These are phyloP conservation scores for Caenorhabditis sinica DNA, from an alignment of 2,888 invertebrate species.

Conservation along the genomic window DNA sequence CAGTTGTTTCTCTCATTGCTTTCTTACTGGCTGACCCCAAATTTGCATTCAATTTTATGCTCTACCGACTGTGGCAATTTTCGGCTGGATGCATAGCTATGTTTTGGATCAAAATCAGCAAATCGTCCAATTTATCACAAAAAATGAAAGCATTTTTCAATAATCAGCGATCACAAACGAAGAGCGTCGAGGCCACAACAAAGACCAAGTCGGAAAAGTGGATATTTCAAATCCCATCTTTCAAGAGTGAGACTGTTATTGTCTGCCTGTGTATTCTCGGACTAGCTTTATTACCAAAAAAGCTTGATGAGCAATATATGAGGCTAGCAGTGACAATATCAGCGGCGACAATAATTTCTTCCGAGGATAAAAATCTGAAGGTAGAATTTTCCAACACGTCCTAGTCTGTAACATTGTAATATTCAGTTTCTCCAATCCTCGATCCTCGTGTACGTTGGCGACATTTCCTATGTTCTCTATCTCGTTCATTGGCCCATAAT, in stretches of 20 bases:
- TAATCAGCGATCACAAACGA: no score
- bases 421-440: constrained; percentile 22
- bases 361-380: constrained; percentile 3
- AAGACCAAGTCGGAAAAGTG: no score
- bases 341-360: constrained; percentile 28
- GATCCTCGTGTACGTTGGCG: constrained; percentile 3
- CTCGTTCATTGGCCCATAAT: constrained; percentile 14
- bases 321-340: constrained; percentile 31
- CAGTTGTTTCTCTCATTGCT: constrained; percentile 8
- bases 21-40: constrained; percentile 30
- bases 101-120: constrained; percentile 24
- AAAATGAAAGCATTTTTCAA: not conserved
- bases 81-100: constrained; percentile 48
- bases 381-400: not conserved
- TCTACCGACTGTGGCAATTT: constrained; percentile 60
- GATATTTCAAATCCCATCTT: no score
- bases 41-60: constrained; percentile 65
- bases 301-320: constrained; percentile 10
- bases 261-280: no score
- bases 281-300: constrained; percentile 11
- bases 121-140: not conserved
- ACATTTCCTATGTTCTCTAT: constrained; percentile 30
- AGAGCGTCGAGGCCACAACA: not conserved
- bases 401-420: not conserved
- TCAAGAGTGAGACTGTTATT: no score